Percentiles rank a stretch among this genome's conserved stretches.
These are phyloP conservation scores for Resseliella maxima DNA, from an alignment of 2,888 invertebrate species.

Conservation along the genomic window DNA sequence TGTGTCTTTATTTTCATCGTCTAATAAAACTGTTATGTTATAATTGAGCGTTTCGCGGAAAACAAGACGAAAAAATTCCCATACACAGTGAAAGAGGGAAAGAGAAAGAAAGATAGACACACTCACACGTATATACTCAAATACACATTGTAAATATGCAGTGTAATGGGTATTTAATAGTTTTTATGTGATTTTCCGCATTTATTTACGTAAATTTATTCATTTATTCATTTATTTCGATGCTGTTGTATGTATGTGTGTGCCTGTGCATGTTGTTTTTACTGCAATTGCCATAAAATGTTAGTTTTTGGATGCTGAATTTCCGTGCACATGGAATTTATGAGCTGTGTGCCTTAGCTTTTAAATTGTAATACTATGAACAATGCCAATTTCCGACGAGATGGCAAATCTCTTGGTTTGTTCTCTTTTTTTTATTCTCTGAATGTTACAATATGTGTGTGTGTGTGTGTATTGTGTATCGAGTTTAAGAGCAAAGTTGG, in stretches of 20 bases:
- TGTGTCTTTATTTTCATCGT: slow-evolving; percentile 44
- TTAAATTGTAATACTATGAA: neutral
- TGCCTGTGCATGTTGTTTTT: neutral
- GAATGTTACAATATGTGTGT: slow-evolving; percentile 7
- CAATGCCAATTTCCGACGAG: slow-evolving; percentile 25
- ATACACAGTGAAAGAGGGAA: no score
- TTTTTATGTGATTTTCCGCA: slow-evolving; percentile 53
- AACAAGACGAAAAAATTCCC: neutral
- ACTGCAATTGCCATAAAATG: neutral
- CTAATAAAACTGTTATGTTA: slow-evolving; percentile 35
- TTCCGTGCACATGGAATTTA: neutral
- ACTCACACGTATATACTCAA: no score
- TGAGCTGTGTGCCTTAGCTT: neutral
- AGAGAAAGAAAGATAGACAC: no score
- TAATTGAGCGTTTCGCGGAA: slow-evolving; percentile 7
- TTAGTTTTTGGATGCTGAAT: neutral
- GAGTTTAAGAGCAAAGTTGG: no score
- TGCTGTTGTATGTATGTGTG: neutral
- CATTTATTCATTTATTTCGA: slow-evolving; percentile 51
- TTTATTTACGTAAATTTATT: slow-evolving; percentile 51
- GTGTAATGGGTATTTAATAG: slow-evolving; percentile 48
- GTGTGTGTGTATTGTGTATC: neutral
- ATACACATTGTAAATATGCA: slow-evolving; percentile 53
- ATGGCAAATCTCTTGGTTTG: neutral
- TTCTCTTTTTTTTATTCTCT: no score